Evolutionary conservation across 2,113 vertebrate species (phyloP).

Genomic region (Alectura lathami): DNA sequence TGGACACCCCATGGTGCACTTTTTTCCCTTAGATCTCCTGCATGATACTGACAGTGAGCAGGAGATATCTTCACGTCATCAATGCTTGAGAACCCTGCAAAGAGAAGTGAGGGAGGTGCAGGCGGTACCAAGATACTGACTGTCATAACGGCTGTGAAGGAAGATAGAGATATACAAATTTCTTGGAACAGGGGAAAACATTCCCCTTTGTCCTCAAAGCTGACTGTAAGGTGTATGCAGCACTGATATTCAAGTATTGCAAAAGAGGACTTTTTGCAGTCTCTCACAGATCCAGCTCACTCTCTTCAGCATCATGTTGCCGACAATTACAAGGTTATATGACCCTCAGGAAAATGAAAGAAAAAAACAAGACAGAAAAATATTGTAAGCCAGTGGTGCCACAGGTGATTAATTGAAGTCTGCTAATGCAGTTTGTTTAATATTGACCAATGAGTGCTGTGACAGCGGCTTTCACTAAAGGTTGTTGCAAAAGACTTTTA

Average conservation of each 20-base stretch:
- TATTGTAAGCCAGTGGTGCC: not conserved
- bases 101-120: not conserved
- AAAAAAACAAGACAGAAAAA: not conserved
- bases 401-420: not conserved
- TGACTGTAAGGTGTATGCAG: not conserved
- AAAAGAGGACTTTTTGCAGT: not conserved
- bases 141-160: fast-evolving
- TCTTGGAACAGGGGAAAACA: not conserved
- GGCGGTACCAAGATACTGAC: not conserved
- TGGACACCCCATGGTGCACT: fast-evolving
- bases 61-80: not conserved
- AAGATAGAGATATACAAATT: not conserved
- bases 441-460: not conserved
- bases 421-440: not conserved
- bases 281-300: fast-evolving
- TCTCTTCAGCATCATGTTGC: fast-evolving
- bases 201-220: not conserved
- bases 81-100: not conserved
- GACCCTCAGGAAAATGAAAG: not conserved
- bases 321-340: not conserved
- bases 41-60: not conserved
- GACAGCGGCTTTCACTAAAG: not conserved
- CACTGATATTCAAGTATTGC: not conserved
- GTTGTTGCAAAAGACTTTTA: not conserved
- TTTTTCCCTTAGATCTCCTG: not conserved